These are phyloP conservation scores for Callorhinus ursinus DNA, from an alignment of 2,113 vertebrate genomes.

Conservation along the genomic window DNA sequence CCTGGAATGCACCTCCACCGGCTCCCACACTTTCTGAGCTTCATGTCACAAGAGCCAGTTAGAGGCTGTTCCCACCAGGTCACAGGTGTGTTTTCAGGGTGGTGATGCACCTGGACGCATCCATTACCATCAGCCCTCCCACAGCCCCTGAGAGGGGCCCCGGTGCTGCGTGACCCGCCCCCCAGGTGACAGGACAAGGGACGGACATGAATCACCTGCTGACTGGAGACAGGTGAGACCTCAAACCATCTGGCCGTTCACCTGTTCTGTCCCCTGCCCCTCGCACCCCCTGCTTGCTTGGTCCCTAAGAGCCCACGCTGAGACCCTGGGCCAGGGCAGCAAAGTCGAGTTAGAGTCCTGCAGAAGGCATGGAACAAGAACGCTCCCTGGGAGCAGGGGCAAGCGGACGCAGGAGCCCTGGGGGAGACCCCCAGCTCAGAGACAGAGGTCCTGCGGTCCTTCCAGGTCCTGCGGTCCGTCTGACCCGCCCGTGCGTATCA, in stretches of 20 bases:
- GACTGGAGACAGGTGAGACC: neutral
- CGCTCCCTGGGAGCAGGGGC: neutral
- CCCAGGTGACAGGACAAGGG: neutral
- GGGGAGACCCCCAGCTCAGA: neutral
- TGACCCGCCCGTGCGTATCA: no score
- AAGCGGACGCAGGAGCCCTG: neutral
- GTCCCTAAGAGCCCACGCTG: neutral
- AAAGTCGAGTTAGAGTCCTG: accelerated
- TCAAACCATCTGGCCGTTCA: accelerated
- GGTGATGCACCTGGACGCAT: neutral
- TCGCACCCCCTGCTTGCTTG: neutral
- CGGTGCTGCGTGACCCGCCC: neutral
- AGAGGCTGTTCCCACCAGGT: neutral
- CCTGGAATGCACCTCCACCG: no score
- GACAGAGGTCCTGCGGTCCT: neutral
- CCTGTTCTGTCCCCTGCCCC: neutral
- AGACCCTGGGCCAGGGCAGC: neutral
- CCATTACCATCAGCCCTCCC: neutral
- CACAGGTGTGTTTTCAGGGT: neutral
- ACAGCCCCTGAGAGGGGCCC: neutral
- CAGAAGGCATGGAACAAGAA: neutral
- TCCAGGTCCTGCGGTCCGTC: neutral
- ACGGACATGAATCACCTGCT: neutral
- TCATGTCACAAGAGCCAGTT: neutral
- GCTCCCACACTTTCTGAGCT: neutral